phyloP scores from a whole-genome alignment of 2,113 vertebrate species.

The Indri indri region DNA sequence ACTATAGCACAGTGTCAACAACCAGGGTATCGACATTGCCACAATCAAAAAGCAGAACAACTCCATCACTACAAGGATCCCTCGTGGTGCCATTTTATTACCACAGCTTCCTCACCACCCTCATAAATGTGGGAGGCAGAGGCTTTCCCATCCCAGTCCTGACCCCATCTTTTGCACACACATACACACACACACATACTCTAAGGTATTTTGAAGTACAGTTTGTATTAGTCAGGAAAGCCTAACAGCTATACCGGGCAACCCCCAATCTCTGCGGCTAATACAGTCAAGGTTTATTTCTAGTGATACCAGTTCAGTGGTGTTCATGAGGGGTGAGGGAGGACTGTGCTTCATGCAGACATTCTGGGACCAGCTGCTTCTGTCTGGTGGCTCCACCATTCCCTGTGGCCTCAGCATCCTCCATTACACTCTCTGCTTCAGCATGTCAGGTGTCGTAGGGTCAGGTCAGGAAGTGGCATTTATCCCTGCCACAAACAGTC shows the following conservation, averaged over 20 bases:
- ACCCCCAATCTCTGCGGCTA: neutral
- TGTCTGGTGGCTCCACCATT: neutral
- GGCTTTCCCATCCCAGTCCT: neutral
- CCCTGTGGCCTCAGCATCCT: neutral
- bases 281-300: neutral
- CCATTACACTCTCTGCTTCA: neutral
- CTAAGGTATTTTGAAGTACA: neutral
- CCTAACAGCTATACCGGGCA: neutral
- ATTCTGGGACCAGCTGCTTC: neutral
- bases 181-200: neutral
- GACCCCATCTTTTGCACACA: neutral
- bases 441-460: no score
- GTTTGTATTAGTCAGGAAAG: neutral
- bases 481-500: neutral
- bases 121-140: neutral
- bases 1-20: neutral
- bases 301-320: neutral
- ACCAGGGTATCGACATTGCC: neutral
- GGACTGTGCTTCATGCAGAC: neutral
- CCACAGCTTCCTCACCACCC: no score
- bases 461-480: neutral
- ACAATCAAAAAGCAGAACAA: neutral
- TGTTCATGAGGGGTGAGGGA: neutral
- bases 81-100: neutral
- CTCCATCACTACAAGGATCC: neutral